These are phyloP conservation scores for Crossaster papposus DNA, from an alignment of 53 echinoderm and acorn worm genomes.

Conservation along the genomic window DNA sequence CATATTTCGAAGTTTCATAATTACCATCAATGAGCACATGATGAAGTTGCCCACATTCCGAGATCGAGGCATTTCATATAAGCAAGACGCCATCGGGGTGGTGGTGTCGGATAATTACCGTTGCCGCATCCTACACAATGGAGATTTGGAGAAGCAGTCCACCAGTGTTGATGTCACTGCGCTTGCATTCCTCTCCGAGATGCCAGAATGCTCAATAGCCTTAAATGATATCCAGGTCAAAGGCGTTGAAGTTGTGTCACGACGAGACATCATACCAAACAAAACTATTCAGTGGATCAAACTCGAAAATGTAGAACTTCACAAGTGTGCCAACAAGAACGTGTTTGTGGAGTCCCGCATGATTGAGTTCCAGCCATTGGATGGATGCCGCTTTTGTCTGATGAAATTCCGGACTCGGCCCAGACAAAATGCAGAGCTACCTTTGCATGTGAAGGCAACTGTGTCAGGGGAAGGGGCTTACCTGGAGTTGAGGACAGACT, in stretches of 20 bases:
- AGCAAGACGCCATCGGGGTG: slow-evolving; percentile 81
- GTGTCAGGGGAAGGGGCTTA: slow-evolving; percentile 82
- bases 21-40: slow-evolving; percentile 77
- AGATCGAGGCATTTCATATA: slow-evolving; percentile 81
- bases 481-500: slow-evolving; percentile 87
- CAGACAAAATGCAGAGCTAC: slow-evolving; percentile 68
- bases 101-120: slow-evolving; percentile 80
- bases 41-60: slow-evolving; percentile 83
- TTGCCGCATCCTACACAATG: slow-evolving; percentile 63
- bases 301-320: slow-evolving; percentile 80
- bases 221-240: slow-evolving; percentile 84
- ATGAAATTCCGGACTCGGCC: slow-evolving; percentile 80
- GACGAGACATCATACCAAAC: slow-evolving; percentile 90
- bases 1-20: slow-evolving; percentile 72
- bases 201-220: slow-evolving; percentile 88
- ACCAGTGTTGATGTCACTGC: slow-evolving; percentile 67
- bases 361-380: slow-evolving; percentile 84
- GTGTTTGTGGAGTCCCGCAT: slow-evolving; percentile 82
- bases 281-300: slow-evolving; percentile 87
- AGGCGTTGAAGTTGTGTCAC: slow-evolving; percentile 77
- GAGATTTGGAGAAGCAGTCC: slow-evolving; percentile 78
- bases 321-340: slow-evolving; percentile 90
- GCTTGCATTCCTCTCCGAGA: slow-evolving; percentile 87
- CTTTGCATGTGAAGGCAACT: slow-evolving; percentile 77
- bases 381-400: slow-evolving; percentile 83